These are phyloP conservation scores for Sebastes kiyomatsui DNA, from an alignment of 2,797 vertebrate genomes.

Conservation along the genomic window DNA sequence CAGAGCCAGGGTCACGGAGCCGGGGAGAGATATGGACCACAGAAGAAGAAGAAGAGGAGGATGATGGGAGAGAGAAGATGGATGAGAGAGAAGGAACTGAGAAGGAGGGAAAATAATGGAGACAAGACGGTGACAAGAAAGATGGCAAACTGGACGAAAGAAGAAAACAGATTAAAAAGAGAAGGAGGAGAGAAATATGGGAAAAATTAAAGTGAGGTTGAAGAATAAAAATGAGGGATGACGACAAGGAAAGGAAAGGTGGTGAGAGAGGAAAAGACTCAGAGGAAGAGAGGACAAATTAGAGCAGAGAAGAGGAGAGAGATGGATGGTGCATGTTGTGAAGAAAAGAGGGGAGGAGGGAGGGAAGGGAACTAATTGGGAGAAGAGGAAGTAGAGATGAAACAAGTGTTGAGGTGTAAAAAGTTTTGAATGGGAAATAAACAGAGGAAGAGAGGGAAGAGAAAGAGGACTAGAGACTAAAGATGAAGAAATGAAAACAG, in stretches of 20 bases:
- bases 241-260: background rate
- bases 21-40: conserved; percentile 5
- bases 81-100: conserved; percentile 10
- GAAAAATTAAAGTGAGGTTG: background rate
- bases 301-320: background rate
- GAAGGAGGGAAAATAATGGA: background rate
- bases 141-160: conserved; percentile 1
- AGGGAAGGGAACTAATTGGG: background rate
- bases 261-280: background rate
- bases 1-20: conserved; percentile 56
- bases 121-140: background rate
- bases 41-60: background rate
- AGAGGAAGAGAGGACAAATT: conserved; percentile 2
- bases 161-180: background rate
- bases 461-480: background rate
- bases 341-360: background rate
- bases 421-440: background rate
- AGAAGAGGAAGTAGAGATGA: background rate
- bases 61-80: background rate
- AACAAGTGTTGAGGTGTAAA: background rate
- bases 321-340: conserved; percentile 18
- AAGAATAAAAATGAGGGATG: background rate
- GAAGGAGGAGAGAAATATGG: background rate
- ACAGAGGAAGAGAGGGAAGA: background rate
- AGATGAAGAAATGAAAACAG: background rate